These are phyloP conservation scores for Ephydatia muelleri DNA, from an alignment of 37 sponge, comb jelly and placozoan species.

Conservation along the genomic window DNA sequence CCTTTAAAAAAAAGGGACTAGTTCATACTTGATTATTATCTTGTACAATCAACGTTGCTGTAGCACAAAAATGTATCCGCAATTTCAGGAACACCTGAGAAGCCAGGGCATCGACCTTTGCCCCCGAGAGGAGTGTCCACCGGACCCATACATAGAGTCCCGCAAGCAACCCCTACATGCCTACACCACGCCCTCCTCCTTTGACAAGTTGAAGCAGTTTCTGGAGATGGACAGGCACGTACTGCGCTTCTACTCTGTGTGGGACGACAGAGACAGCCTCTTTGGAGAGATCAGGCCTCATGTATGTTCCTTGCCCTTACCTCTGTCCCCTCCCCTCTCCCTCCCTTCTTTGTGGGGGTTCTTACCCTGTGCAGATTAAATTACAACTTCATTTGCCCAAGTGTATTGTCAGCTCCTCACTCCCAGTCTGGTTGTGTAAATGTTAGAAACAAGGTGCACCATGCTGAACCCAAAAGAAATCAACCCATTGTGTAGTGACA, in stretches of 20 bases:
- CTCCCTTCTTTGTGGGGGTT: too few species aligned
- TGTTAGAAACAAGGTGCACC: too few species aligned
- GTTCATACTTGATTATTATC: too few species aligned
- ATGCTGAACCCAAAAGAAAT: too few species aligned
- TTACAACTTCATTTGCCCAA: too few species aligned
- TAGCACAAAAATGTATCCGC: neutral
- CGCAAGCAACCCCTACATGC: slow-evolving; percentile 61
- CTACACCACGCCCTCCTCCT: slow-evolving; percentile 78
- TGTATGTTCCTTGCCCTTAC: slow-evolving; percentile 44
- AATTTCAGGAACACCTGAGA: slow-evolving; percentile 84
- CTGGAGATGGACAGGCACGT: slow-evolving; percentile 92
- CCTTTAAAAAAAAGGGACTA: neutral
- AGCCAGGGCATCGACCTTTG: slow-evolving; percentile 96
- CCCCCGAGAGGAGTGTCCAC: slow-evolving; percentile 49
- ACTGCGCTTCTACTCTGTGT: slow-evolving; percentile 91
- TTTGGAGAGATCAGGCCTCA: slow-evolving; percentile 95
- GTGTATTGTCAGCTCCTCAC: too few species aligned
- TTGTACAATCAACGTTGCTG: neutral
- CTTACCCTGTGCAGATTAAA: too few species aligned
- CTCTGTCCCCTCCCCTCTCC: neutral
- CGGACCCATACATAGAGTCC: slow-evolving; percentile 88
- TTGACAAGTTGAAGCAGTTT: slow-evolving; percentile 96
- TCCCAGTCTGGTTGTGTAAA: too few species aligned
- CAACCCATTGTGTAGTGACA: too few species aligned
- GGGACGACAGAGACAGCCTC: slow-evolving; percentile 97